These are phyloP conservation scores for Folsomia manolachei DNA, from an alignment of 2,888 invertebrate species.

Conservation along the genomic window DNA sequence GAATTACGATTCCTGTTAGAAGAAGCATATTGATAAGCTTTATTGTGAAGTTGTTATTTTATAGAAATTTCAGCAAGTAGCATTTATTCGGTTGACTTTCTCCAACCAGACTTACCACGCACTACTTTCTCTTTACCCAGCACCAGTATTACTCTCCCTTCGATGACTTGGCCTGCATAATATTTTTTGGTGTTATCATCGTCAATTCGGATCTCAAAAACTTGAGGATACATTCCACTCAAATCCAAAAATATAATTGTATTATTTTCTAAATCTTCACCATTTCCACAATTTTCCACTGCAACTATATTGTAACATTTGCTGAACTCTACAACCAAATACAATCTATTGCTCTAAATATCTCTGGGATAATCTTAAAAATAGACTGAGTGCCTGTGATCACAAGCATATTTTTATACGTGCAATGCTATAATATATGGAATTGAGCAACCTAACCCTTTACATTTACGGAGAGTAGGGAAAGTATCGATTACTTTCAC, in stretches of 20 bases:
- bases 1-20: constrained; percentile 26
- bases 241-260: no score
- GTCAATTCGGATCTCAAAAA: constrained; percentile 35
- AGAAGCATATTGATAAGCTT: not conserved
- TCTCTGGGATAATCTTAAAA: no score
- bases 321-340: no score
- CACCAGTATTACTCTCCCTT: constrained; percentile 29
- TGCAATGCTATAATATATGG: not conserved
- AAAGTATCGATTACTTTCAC: constrained; percentile 2
- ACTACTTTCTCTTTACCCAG: constrained; percentile 34
- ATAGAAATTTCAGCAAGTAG: no score
- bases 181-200: constrained; percentile 24
- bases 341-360: no score
- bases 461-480: not conserved
- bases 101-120: constrained; percentile 20
- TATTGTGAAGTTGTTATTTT: not conserved
- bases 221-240: constrained; percentile 30
- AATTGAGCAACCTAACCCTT: not conserved
- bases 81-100: no score
- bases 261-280: no score
- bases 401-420: no score
- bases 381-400: no score
- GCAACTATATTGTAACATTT: no score
- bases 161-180: constrained; percentile 30
- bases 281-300: no score